Conservation (phyloP, 1,140 invertebrate genomes). For the Drosophila mojavensis region DNA sequence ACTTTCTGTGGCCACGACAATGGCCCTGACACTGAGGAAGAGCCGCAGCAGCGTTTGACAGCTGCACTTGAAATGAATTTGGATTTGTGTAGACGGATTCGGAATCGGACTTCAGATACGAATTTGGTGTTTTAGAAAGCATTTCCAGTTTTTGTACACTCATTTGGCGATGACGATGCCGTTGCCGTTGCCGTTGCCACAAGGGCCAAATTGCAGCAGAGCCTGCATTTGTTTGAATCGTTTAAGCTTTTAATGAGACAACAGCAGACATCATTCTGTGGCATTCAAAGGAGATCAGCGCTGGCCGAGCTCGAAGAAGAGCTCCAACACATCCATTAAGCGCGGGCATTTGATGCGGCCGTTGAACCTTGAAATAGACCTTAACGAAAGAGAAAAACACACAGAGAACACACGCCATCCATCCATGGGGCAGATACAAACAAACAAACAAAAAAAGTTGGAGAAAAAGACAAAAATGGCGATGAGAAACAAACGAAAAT, state of each 20-base stretch:
- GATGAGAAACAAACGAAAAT: conserved; percentile 75
- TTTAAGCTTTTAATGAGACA: conserved; percentile 73
- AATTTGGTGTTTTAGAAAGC: conserved; percentile 32
- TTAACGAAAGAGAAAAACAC: conserved; percentile 64
- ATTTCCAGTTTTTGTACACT: conserved; percentile 1
- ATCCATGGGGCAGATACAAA: conserved; percentile 17
- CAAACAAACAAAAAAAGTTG: background rate
- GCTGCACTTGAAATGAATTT: conserved; percentile 64
- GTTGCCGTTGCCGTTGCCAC: conserved; percentile 17
- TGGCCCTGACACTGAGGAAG: conserved; percentile 61
- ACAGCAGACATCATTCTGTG: conserved; percentile 35
- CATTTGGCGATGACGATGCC: conserved; percentile 46
- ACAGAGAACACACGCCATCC: conserved; percentile 42
- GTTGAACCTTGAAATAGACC: conserved; percentile 77
- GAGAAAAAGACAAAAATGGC: conserved; percentile 18
- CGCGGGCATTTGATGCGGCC: conserved; percentile 59
- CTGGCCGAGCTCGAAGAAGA: conserved; percentile 16
- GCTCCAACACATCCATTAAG: conserved; percentile 30
- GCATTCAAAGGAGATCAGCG: conserved; percentile 61
- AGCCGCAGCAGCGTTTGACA: conserved; percentile 45
- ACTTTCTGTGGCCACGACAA: conserved; percentile 36
- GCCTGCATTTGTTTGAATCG: conserved; percentile 49
- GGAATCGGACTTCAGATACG: conserved; percentile 3
- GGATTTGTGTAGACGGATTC: conserved; percentile 7
- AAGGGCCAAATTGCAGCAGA: conserved; percentile 38